Evolutionary conservation across 37 sponge, comb jelly and placozoan species (phyloP), one percentile per base, ranked within the genome.

Genomic region (Aplysina aerophoba): DNA sequence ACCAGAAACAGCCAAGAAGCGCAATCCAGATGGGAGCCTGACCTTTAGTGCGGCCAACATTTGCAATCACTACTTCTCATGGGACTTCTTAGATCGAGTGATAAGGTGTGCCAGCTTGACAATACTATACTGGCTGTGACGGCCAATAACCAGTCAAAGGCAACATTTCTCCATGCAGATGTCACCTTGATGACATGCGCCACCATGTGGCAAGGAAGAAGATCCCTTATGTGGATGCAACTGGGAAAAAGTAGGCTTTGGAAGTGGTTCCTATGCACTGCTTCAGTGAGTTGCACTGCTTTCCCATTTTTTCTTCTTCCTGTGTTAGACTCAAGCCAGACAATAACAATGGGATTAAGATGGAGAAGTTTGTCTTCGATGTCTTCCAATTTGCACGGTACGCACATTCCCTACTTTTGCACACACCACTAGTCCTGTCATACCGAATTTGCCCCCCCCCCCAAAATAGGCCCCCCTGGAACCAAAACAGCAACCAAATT

Each of bases 331-430:
- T 92, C 4, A 36, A 83, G 21, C 98, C 98, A 11, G 64, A 25
- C 15, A 56, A 71, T 33, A 85, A 89, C 33, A 96, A 96, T 81
- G 99, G 99, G 0, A 93, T 98, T 59, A 98, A 98, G 83, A 87
- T 98, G 89, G 99, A 98, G 88, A 98, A 98, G 81, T 98, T 98
- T 94, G 97, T 98, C 13, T 98, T 98, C 87, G 99, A 98, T 82
- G 97, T 96, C 12, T 96, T 98, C 66, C 91, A 96, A 84, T 98
- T 98, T 83, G 62, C 99, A 53, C 86, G 88, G 93, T 92, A 59
- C 87, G 95, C 83, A 44, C 33, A 20, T 14, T 59, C 1, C 39
- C 25, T 53, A 40, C 25, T 40, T 44, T 8, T 44, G 4, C n/a
- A 16, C 6, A 4, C n/a, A 35, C 4, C 38, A 4, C 33, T 13